Percentiles rank a stretch among this genome's conserved stretches.
phyloP scores from a whole-genome alignment of 1,140 invertebrate genomes.

The Adelges cooleyi region DNA sequence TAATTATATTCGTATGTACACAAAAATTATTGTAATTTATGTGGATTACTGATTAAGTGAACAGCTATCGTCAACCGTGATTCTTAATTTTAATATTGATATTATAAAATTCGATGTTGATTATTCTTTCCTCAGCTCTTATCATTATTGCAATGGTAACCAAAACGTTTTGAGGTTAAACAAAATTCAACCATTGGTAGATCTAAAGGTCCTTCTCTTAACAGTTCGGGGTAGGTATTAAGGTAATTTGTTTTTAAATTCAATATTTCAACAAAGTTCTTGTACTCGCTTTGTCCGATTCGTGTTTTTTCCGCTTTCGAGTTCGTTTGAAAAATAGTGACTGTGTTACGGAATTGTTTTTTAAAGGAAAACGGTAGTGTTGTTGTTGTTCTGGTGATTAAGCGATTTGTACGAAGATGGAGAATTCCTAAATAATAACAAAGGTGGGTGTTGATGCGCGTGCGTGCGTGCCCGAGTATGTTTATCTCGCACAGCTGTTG shows the following conservation, averaged over 20 bases:
- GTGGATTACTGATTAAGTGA: too few relatives aligned
- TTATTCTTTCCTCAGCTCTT: neutral
- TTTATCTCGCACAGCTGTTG: conserved; percentile 25
- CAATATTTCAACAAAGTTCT: neutral
- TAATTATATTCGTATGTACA: too few relatives aligned
- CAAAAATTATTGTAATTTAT: too few relatives aligned
- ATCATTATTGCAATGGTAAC: neutral
- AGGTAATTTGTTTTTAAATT: too few relatives aligned
- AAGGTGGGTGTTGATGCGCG: neutral
- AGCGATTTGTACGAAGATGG: conserved; percentile 12
- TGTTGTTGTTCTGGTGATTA: neutral
- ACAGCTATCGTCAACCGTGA: too few relatives aligned
- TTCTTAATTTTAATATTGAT: too few relatives aligned
- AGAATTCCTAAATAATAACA: conserved; percentile 14
- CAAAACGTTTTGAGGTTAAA: neutral
- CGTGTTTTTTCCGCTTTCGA: neutral
- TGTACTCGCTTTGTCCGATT: neutral
- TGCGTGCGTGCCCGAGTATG: neutral
- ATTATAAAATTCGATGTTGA: neutral
- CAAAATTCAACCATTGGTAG: neutral
- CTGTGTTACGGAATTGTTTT: too few relatives aligned
- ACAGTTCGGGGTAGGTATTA: too few relatives aligned
- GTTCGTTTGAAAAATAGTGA: too few relatives aligned
- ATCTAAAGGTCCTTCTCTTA: too few relatives aligned
- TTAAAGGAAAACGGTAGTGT: too few relatives aligned